Base-by-base conservation (phyloP, 2,888 invertebrate genomes). In the Theristus sp. region DNA sequence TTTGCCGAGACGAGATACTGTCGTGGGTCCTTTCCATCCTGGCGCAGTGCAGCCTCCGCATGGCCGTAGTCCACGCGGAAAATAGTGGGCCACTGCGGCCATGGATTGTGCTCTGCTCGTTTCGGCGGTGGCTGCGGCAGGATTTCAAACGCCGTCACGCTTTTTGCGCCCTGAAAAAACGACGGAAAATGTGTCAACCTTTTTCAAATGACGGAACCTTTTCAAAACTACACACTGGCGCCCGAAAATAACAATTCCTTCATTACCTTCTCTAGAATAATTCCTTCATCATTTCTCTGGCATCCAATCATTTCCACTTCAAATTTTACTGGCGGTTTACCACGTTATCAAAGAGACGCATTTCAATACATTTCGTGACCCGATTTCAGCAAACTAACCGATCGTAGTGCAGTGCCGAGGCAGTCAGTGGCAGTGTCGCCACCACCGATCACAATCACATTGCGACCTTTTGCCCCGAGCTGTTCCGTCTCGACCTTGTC, bases 41-140 rank as follows among this genome's bases (percentile, higher is more conserved):
- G 64, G 47, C 24, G 17, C 46, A 56, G 58, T 72, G 86, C 85
- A n/a, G 88, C 82, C 78, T 98, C 98, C 70, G 96, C 94, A 71
- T 98, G 96, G 0, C 98, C 98, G 73, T 98, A 98, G 76, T 98
- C 98, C 28, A 94, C 86, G 68, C 86, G 84, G 81, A 96, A 94
- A 28, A 93, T 86, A 71, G 88, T 82, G 0, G 96, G 96, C 85
- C 89, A 98, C 73, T 94, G 90, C 1, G 96, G 98, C 98, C 98
- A 98, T 0, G 96, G 96, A 77, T 98, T 98, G 75, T 90, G 90
- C 24, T 80, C 79, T 22, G 85, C 84, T 46, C 98, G 81, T 29
- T 79, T 80, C 1, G 80, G 79, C 60, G 89, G 87, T 24, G 96
- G 96, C 70, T 87, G 84, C 0, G 96, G 94, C 58, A 98, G 80